These are phyloP conservation scores for Peromyscus maniculatus DNA, from an alignment of 2,113 vertebrate species.

Conservation along the genomic window DNA sequence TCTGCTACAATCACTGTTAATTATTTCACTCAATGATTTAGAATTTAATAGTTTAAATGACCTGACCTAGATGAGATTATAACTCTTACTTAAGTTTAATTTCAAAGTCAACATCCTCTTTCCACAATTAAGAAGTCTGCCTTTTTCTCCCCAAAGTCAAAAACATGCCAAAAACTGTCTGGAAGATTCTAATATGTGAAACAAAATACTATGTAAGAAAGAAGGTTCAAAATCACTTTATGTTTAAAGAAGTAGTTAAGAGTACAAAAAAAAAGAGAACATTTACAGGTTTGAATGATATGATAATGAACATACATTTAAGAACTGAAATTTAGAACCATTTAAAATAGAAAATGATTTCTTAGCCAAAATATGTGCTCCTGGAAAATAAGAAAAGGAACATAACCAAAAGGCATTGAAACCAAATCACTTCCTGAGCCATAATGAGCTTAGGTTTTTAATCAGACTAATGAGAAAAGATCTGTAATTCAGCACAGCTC, in stretches of 20 bases:
- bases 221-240: conserved; percentile 64
- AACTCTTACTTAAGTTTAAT: background rate
- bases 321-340: conserved; percentile 76
- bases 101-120: conserved; percentile 28
- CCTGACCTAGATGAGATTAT: background rate
- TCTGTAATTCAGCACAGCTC: conserved; percentile 82
- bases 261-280: conserved; percentile 63
- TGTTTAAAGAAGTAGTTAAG: conserved; percentile 68
- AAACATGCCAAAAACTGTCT: conserved; percentile 14
- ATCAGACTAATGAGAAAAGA: conserved; percentile 86
- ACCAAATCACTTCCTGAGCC: conserved; percentile 85
- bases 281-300: conserved; percentile 77
- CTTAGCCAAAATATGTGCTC: conserved; percentile 82
- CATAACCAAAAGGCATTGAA: conserved; percentile 84
- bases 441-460: conserved; percentile 85
- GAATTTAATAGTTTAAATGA: background rate
- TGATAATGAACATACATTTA: conserved; percentile 78
- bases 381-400: conserved; percentile 81
- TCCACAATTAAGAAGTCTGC: background rate
- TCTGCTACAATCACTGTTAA: background rate
- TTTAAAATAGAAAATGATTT: conserved; percentile 84
- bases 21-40: conserved; percentile 31
- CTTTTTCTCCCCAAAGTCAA: background rate
- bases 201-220: conserved; percentile 22
- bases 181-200: conserved; percentile 14